phyloP scores from a whole-genome alignment of 2,113 vertebrate genomes.

The Equus quagga region DNA sequence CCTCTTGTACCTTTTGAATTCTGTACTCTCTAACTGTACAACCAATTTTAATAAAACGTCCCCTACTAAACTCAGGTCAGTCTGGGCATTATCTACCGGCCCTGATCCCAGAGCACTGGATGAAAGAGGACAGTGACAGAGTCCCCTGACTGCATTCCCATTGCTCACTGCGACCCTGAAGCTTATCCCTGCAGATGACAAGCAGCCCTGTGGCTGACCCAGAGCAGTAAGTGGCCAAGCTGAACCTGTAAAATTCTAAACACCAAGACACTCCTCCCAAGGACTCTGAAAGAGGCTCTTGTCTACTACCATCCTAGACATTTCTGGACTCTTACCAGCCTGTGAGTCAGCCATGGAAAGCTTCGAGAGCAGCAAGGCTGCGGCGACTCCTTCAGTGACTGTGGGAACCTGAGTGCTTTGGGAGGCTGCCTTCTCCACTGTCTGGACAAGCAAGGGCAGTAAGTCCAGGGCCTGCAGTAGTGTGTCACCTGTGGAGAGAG shows the following conservation, averaged over 20 bases:
- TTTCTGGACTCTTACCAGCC: conserved; percentile 88
- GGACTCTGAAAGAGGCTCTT: background rate
- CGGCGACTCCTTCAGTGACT: conserved; percentile 93
- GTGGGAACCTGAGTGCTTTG: conserved; percentile 94
- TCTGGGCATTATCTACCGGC: background rate
- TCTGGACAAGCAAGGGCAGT: conserved; percentile 93
- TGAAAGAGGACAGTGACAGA: background rate
- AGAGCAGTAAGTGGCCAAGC: background rate
- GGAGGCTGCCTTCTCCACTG: conserved; percentile 94
- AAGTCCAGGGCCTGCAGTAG: conserved; percentile 92
- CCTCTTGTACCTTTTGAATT: too few species aligned
- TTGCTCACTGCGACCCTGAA: background rate
- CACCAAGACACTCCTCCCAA: background rate
- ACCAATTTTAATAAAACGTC: background rate
- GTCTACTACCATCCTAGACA: background rate
- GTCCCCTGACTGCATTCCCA: background rate
- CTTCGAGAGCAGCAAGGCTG: conserved; percentile 94
- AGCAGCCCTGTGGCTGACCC: too few species aligned
- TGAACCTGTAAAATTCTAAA: background rate
- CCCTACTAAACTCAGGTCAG: background rate
- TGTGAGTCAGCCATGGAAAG: conserved; percentile 92
- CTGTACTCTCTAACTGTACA: background rate
- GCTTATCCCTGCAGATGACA: background rate
- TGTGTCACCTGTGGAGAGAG: conserved; percentile 91
- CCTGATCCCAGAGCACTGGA: background rate